Evolutionary conservation across 2,797 vertebrate genomes (phyloP), one percentile per base, ranked within the genome.

Genomic region (Pitangus sulphuratus): DNA sequence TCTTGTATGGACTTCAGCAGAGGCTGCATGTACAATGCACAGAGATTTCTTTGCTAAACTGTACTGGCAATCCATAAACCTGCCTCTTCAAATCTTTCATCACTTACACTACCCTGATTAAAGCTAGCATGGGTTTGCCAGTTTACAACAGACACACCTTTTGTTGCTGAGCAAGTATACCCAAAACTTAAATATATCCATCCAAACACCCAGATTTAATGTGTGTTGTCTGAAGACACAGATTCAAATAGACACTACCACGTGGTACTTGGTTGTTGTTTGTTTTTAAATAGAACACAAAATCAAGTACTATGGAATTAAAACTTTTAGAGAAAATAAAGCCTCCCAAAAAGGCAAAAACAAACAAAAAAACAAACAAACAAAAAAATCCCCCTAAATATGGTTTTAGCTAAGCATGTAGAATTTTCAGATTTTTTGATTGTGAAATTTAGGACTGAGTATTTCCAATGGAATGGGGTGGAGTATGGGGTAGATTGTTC

Each of bases 141-240:
- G 1, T 53, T 86, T 45, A 79, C 5, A 87, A 42, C 8, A 90
- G 92, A 90, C 92, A 96, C 91, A 93, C 93, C 95, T 96, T 95
- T 65, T 56, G 35, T 33, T 84, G 82, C 60, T 83, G 44, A 66
- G 84, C 70, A 88, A 81, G 44, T 79, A 89, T 60, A 93, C 44
- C 62, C 48, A 62, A 65, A 88, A 60, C 11, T 8, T 72, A 90
- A 82, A 83, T 28, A 22, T 4, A 86, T 62, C 78, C 69, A 45
- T 35, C 30, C 22, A 69, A 89, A 69, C 20, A 54, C 1, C 1
- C 39, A 87, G 42, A 64, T 83, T 45, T 42, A 87, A 35, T 0
- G 0, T 12, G 3, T 9, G 3, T 30, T 57, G 6, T 91, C 42
- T 75, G 72, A 77, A 93, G 53, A 81, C 15, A 18, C 2, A 77